These are phyloP conservation scores for Momotus momota DNA, from an alignment of 2,797 vertebrate genomes.

Conservation along the genomic window DNA sequence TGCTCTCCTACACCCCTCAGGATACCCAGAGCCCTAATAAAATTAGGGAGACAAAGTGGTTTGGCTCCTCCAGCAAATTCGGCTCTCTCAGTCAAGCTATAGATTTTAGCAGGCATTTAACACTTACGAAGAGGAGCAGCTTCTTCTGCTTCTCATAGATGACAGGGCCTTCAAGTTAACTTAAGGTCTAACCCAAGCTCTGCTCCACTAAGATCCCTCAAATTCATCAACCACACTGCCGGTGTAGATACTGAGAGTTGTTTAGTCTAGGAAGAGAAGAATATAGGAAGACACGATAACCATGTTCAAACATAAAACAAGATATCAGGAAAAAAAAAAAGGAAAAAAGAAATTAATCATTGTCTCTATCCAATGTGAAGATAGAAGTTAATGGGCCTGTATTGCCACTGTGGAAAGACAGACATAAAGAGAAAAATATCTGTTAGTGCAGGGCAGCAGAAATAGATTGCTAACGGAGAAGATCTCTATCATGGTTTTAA, in stretches of 20 bases:
- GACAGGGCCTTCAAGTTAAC: background rate
- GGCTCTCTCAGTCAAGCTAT: background rate
- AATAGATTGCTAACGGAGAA: background rate
- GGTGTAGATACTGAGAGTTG: background rate
- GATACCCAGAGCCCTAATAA: background rate
- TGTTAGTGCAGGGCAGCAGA: background rate
- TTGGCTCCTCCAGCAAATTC: background rate
- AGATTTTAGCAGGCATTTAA: background rate
- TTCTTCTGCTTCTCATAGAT: background rate
- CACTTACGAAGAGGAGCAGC: background rate
- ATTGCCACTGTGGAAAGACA: background rate
- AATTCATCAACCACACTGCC: background rate
- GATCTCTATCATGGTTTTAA: background rate
- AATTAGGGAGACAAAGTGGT: background rate
- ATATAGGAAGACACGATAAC: background rate
- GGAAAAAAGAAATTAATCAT: background rate
- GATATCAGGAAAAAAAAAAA: background rate
- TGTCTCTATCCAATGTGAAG: background rate
- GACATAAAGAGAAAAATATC: background rate
- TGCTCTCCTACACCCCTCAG: background rate
- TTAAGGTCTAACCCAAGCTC: background rate
- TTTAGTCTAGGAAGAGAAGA: background rate
- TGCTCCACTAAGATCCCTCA: background rate
- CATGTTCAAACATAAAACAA: background rate
- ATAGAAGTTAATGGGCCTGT: background rate